phyloP scores from a whole-genome alignment of 2,888 invertebrate genomes.

The Keiferia lycopersicella region DNA sequence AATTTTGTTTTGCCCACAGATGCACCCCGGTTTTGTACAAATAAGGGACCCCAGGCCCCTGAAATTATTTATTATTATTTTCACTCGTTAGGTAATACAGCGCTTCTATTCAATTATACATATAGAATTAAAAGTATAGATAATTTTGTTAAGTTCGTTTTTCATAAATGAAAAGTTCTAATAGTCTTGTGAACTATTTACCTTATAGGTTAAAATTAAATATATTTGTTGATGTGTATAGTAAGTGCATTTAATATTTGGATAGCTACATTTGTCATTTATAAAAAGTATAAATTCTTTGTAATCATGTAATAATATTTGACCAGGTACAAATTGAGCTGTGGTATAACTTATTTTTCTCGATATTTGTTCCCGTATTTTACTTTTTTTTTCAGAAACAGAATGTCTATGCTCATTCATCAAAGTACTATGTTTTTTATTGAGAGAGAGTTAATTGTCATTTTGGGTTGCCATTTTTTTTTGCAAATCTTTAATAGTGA shows the following conservation, averaged over 20 bases:
- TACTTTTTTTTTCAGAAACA: not conserved
- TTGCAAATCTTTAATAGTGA: too few species aligned
- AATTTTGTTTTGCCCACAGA: constrained; percentile 51
- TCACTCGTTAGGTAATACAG: constrained; percentile 74
- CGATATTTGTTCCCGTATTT: not conserved
- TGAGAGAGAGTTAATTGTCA: too few species aligned
- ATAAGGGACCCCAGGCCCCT: constrained; percentile 60
- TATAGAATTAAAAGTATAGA: constrained; percentile 68
- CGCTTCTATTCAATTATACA: constrained; percentile 71
- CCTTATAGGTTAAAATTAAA: constrained; percentile 1
- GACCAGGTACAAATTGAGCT: not conserved
- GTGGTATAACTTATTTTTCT: not conserved
- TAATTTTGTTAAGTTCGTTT: constrained; percentile 66
- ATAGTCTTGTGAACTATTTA: constrained; percentile 16
- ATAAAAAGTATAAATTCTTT: not conserved
- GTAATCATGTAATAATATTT: not conserved
- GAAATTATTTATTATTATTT: constrained; percentile 74
- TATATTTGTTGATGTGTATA: not conserved
- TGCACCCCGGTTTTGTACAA: constrained; percentile 72
- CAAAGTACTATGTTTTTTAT: too few species aligned
- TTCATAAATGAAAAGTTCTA: constrained; percentile 40
- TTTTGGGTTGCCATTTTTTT: too few species aligned
- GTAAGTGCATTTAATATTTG: constrained; percentile 3
- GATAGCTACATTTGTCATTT: not conserved
- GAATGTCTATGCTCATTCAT: too few species aligned